Conservation (phyloP, 2,113 vertebrate species). For the Rhombomys opimus region DNA sequence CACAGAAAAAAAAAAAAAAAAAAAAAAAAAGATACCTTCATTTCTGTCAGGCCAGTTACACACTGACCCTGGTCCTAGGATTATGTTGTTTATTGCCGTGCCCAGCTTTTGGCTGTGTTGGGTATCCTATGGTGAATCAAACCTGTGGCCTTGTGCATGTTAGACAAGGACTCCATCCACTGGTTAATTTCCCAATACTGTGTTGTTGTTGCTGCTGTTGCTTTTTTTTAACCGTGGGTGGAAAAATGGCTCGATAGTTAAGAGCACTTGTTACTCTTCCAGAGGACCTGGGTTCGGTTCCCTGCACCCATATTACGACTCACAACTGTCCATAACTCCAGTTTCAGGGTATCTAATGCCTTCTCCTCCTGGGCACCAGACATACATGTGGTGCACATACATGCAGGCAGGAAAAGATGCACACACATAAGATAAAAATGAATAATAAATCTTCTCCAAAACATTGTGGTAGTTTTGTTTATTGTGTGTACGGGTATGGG, state of each 20-base stretch:
- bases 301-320: neutral
- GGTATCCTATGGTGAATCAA: neutral
- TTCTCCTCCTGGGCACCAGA: neutral
- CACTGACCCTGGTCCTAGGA: neutral
- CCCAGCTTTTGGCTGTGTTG: neutral
- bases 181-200: no score
- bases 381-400: neutral
- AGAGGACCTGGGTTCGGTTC: neutral
- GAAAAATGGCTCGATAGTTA: neutral
- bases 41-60: neutral
- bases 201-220: neutral
- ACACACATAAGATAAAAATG: neutral
- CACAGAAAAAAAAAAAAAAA: neutral
- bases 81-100: neutral
- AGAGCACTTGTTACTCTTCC: neutral
- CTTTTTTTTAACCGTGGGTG: neutral
- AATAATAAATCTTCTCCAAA: neutral
- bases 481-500: neutral
- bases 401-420: neutral
- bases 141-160: neutral
- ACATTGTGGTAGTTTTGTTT: neutral
- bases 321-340: neutral
- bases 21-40: neutral
- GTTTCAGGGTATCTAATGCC: neutral
- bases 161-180: neutral